Percentiles rank a stretch among this genome's conserved stretches.
Evolutionary conservation across 1,140 invertebrate genomes (phyloP).

Genomic region (Ceratosolen fusciceps): DNA sequence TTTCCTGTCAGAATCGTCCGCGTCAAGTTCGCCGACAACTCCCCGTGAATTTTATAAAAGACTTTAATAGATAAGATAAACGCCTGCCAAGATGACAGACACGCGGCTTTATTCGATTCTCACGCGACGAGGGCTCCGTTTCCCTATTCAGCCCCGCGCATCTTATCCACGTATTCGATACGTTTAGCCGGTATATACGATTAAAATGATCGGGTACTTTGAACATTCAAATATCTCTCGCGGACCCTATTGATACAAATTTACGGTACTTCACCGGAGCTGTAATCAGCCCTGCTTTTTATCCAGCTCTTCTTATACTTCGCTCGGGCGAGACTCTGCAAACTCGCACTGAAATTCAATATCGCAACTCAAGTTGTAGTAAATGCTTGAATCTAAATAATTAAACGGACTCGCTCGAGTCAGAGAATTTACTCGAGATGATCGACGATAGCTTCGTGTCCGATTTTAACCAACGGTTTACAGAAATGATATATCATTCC

Average conservation of each 20-base stretch:
- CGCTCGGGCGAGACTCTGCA: no score
- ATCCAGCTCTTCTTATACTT: no score
- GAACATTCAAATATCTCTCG: no score
- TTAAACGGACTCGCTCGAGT: not conserved
- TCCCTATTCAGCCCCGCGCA: no score
- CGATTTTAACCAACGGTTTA: not conserved
- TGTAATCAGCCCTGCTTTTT: no score
- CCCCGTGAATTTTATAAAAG: not conserved
- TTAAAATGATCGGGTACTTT: no score
- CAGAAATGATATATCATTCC: not conserved
- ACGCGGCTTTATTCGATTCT: not conserved
- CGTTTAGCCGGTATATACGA: not conserved
- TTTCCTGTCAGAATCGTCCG: not conserved
- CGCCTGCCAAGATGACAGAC: not conserved
- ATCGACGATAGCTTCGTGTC: not conserved
- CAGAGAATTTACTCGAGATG: not conserved
- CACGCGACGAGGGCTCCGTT: not conserved
- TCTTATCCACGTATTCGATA: not conserved
- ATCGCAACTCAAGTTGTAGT: no score
- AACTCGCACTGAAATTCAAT: no score
- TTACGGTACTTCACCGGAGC: no score
- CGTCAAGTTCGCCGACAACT: not conserved
- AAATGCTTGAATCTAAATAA: no score
- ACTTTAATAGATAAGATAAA: conserved; percentile 16
- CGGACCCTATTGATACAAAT: no score